Percentiles rank a stretch among this genome's conserved stretches.
phyloP scores from a whole-genome alignment of 2,113 vertebrate species.

The Nansenia antarctica region DNA sequence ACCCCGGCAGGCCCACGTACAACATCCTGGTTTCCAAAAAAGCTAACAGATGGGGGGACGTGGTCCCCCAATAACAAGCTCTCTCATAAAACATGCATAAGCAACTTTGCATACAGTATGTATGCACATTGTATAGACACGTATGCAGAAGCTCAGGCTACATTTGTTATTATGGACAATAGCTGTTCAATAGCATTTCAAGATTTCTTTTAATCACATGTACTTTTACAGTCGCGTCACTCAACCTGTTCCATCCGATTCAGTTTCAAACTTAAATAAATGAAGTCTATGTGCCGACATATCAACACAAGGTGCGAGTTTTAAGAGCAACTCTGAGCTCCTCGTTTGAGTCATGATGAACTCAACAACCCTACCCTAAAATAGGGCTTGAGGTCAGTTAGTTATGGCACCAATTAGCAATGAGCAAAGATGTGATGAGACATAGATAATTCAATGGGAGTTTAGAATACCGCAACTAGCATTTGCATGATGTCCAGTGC shows the following conservation, averaged over 20 bases:
- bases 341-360: too few species aligned
- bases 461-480: too few species aligned
- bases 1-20: background rate
- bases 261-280: background rate
- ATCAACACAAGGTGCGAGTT: too few species aligned
- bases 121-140: background rate
- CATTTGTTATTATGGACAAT: background rate
- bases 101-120: background rate
- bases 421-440: too few species aligned
- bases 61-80: background rate
- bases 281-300: background rate
- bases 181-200: background rate
- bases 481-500: too few species aligned
- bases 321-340: too few species aligned
- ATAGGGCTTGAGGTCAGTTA: too few species aligned
- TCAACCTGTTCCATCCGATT: background rate
- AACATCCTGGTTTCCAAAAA: background rate
- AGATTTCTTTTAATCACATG: background rate
- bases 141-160: too few species aligned
- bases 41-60: conserved; percentile 27
- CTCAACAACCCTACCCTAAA: too few species aligned
- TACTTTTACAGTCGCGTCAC: background rate
- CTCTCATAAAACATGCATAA: background rate
- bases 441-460: too few species aligned
- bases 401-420: too few species aligned